Base-by-base conservation (phyloP, 1,140 invertebrate species). In the Littorina saxatilis region DNA sequence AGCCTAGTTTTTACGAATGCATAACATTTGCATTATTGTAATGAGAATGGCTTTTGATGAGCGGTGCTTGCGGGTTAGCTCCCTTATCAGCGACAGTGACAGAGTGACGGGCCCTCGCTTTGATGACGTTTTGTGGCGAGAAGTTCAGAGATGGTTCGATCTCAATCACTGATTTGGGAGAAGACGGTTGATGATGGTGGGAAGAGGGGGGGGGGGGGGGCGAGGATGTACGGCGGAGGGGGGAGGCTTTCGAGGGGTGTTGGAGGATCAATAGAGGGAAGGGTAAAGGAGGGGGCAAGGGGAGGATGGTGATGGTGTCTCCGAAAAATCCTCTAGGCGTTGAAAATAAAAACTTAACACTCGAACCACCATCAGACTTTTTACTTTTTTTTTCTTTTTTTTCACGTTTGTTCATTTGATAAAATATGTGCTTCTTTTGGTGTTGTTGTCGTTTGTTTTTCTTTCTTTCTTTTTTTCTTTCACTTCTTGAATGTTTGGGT, bases 21-120 rank as follows among this genome's bases (percentile, higher is more conserved):
- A 76, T 76, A 76, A 76, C 55, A 76, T 76, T 76, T 76, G 74
- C 74, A 76, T 76, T 58, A 76, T 76, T 76, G 74, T 76, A 76
- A 61, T 61, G 52, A 61, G 74, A 52, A 39, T 32, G 35, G 50
- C 52, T 76, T 76, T 76, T 76, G 74, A 76, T 76, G 74, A 58
- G 50, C 43, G 5, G 17, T 17, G 47, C 74, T 76, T 39, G 27
- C 74, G 52, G 74, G 50, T 39, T 76, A 9, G 50, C 74, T 39
- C 32, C 74, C 74, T 76, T 76, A 76, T 76, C 74, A 55, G 74
- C 61, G 74, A 76, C 74, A 76, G 74, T 76, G 74, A 76, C 74
- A 50, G 50, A 76, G 74, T 43, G 68, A 17, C 37, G 35, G n/a
- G 37, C 37, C 68, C 40, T 72, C 27, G 68, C 68, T 23, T 72